phyloP scores from a whole-genome alignment of 2,888 invertebrate genomes.

The Ctena decussata region DNA sequence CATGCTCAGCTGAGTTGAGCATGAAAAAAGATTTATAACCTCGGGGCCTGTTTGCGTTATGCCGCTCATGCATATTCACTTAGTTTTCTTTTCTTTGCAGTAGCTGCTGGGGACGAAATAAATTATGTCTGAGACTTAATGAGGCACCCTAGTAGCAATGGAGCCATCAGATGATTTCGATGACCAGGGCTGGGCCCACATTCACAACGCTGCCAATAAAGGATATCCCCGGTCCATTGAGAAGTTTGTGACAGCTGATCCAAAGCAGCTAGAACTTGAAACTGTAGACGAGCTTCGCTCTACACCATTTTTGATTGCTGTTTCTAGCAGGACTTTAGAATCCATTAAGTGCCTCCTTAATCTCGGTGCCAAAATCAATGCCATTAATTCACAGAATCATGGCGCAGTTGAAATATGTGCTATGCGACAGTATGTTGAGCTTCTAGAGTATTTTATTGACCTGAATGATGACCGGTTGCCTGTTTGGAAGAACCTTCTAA shows the following conservation, averaged over 20 bases:
- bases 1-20: too few species aligned
- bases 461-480: slow-evolving; percentile 77
- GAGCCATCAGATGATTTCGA: slow-evolving; percentile 78
- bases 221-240: slow-evolving; percentile 86
- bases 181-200: slow-evolving; percentile 85
- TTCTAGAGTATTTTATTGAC: slow-evolving; percentile 82
- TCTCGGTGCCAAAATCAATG: slow-evolving; percentile 81
- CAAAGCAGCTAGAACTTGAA: slow-evolving; percentile 83
- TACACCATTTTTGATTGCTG: slow-evolving; percentile 85
- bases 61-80: too few species aligned
- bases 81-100: too few species aligned
- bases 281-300: slow-evolving; percentile 83
- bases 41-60: too few species aligned
- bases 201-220: slow-evolving; percentile 85
- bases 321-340: slow-evolving; percentile 81
- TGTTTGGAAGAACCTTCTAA: slow-evolving; percentile 84
- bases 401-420: slow-evolving; percentile 85
- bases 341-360: slow-evolving; percentile 81
- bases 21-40: too few species aligned
- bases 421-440: slow-evolving; percentile 76
- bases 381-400: slow-evolving; percentile 82
- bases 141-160: too few species aligned
- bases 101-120: too few species aligned
- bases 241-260: slow-evolving; percentile 82
- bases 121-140: too few species aligned